Base-by-base conservation (phyloP, 2,888 invertebrate genomes). In the Pammene aurita region DNA sequence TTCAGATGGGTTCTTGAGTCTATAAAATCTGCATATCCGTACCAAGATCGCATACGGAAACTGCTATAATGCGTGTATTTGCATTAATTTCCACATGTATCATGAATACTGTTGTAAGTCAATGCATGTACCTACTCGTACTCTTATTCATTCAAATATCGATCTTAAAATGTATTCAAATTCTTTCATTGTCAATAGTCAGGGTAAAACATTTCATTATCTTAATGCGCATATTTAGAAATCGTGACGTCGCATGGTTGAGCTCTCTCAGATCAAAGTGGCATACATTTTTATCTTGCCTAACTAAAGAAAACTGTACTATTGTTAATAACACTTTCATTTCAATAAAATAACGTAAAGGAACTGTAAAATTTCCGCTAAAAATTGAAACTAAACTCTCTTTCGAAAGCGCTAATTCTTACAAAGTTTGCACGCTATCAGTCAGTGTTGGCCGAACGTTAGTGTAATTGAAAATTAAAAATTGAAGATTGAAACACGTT, bases 1-100 rank as follows among this genome's bases (percentile, higher is more conserved):
- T 13, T 46, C 1, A 54, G 7, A 2, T n/a, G n/a, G n/a, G n/a
- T n/a, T n/a, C 11, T 34, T 57, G 57, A 2, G 7, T 16, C 2
- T 56, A 38, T 56, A 18, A 57, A 48, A 50, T 38, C 13, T 16
- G n/a, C 38, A 44, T 55, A 54, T 64, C 41, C 52, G 48, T 50
- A n/a, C n/a, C 38, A 50, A 9, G 50, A 61, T 38, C 50, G 38
- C 18, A 52, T 41, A 18, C 50, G 50, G 46, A 35, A 60, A 38
- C 41, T n/a, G 16, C 26, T 62, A 41, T 41, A 52, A 62, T 52
- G 62, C 9, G 5, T 26, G 13, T 34, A 60, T 60, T 60, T 60
- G 60, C 46, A 60, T 60, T 46, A 13, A 26, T 26, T 26, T 2
- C 26, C n/a, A 35, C 14, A 35, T 18, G 18, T 26, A 56, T n/a